phyloP scores from a whole-genome alignment of 2,113 vertebrate genomes.

The Callionymus lyra region DNA sequence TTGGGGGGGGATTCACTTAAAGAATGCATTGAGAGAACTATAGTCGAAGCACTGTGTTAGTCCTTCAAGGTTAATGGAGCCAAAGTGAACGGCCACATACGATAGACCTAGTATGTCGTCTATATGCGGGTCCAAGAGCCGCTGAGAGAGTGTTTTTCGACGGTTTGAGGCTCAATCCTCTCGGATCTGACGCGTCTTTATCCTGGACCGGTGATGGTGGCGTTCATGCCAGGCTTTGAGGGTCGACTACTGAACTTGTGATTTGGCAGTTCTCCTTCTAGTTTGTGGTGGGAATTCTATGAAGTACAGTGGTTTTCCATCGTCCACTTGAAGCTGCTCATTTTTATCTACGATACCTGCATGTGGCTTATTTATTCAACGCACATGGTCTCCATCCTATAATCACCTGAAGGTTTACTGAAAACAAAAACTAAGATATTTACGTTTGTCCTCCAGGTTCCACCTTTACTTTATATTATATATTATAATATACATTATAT shows the following conservation, averaged over 20 bases:
- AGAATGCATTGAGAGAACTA: conserved; percentile 32
- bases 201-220: conserved; percentile 8
- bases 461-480: background rate
- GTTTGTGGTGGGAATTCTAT: too few relatives aligned
- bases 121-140: conserved; percentile 15
- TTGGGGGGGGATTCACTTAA: conserved; percentile 36
- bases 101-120: conserved; percentile 34
- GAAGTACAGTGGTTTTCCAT: too few relatives aligned
- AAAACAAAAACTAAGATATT: too few relatives aligned
- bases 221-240: conserved; percentile 21
- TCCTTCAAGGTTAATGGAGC: conserved; percentile 38
- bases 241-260: conserved; percentile 6
- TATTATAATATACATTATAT: too few relatives aligned
- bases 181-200: conserved; percentile 25
- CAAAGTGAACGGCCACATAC: conserved; percentile 17
- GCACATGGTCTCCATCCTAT: too few relatives aligned
- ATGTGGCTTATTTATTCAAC: too few relatives aligned
- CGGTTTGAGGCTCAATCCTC: conserved; percentile 21
- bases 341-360: too few relatives aligned
- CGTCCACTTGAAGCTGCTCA: too few relatives aligned
- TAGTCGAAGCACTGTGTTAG: conserved; percentile 25
- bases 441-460: too few relatives aligned
- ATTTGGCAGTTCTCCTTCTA: conserved; percentile 8
- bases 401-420: too few relatives aligned
- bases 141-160: conserved; percentile 16